Evolutionary conservation across 1,140 invertebrate genomes (phyloP).

Genomic region (Orchestia grillus): DNA sequence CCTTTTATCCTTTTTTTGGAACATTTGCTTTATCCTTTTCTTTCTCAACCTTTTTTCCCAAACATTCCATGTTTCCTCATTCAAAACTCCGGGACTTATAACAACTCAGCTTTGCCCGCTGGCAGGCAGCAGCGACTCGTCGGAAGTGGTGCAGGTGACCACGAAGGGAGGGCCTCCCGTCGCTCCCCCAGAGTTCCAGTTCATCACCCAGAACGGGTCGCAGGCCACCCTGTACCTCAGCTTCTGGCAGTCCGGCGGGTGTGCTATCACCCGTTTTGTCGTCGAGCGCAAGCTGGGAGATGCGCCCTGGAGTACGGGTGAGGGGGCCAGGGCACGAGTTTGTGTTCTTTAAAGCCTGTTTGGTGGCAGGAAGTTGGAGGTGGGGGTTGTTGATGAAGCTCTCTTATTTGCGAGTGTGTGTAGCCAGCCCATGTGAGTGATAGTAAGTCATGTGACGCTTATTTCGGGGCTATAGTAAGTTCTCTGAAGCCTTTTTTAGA

Average conservation of each 20-base stretch:
- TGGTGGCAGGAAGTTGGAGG: too few relatives aligned
- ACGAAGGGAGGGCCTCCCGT: conserved; percentile 80
- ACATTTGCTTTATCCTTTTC: not conserved
- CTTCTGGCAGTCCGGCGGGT: conserved; percentile 85
- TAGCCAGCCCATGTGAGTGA: too few relatives aligned
- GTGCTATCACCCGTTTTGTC: conserved; percentile 77
- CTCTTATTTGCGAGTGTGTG: too few relatives aligned
- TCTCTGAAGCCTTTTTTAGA: too few relatives aligned
- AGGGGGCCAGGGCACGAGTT: not conserved
- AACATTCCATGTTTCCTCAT: not conserved
- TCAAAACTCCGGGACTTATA: conserved; percentile 33
- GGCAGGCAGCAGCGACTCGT: conserved; percentile 59
- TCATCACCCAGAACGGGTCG: conserved; percentile 75
- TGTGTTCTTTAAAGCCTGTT: too few relatives aligned
- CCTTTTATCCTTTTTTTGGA: too few relatives aligned
- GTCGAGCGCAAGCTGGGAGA: conserved; percentile 74
- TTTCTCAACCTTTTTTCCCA: not conserved
- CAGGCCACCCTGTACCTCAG: conserved; percentile 78
- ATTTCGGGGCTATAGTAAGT: too few relatives aligned
- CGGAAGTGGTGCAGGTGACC: conserved; percentile 85
- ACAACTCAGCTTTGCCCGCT: not conserved
- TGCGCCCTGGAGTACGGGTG: conserved; percentile 60
- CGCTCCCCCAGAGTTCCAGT: conserved; percentile 76
- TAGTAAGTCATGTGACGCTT: too few relatives aligned
- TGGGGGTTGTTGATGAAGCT: too few relatives aligned